Conservation (phyloP, 2,113 vertebrate species). For the Oxygymnocypris stewartii region DNA sequence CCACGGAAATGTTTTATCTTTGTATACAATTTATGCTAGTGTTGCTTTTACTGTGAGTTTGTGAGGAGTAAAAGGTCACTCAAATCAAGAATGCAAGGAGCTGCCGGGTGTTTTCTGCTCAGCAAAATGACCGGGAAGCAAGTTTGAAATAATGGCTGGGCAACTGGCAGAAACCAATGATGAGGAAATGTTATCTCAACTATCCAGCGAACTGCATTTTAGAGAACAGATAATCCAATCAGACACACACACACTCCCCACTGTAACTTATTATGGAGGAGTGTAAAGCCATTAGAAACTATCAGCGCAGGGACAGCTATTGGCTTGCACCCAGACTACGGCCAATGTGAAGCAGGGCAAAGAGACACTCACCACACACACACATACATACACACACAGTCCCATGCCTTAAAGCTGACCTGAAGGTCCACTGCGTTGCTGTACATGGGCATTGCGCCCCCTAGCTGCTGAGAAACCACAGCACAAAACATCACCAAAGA, state of each 20-base stretch:
- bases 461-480: slow-evolving; percentile 69
- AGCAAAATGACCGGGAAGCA: not conserved
- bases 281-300: not conserved
- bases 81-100: not conserved
- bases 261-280: slow-evolving; percentile 6
- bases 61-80: not conserved
- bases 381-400: slow-evolving; percentile 44
- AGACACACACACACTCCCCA: not conserved
- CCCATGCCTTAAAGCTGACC: slow-evolving; percentile 70
- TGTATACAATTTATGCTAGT: not conserved
- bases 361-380: slow-evolving; percentile 29
- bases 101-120: not conserved
- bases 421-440: slow-evolving; percentile 68
- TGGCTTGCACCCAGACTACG: not conserved
- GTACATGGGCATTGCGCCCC: slow-evolving; percentile 63
- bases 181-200: slow-evolving; percentile 8
- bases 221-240: slow-evolving; percentile 23
- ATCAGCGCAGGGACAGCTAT: not conserved
- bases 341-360: slow-evolving; percentile 24
- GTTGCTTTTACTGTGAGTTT: slow-evolving; percentile 13
- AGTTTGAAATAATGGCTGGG: not conserved
- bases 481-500: slow-evolving; percentile 49
- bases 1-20: not conserved
- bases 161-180: slow-evolving; percentile 21
- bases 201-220: slow-evolving; percentile 16